Percentiles rank a stretch among this genome's conserved stretches.
These are phyloP conservation scores for Gymnarchus niloticus DNA, from an alignment of 2,113 vertebrate species.

Conservation along the genomic window DNA sequence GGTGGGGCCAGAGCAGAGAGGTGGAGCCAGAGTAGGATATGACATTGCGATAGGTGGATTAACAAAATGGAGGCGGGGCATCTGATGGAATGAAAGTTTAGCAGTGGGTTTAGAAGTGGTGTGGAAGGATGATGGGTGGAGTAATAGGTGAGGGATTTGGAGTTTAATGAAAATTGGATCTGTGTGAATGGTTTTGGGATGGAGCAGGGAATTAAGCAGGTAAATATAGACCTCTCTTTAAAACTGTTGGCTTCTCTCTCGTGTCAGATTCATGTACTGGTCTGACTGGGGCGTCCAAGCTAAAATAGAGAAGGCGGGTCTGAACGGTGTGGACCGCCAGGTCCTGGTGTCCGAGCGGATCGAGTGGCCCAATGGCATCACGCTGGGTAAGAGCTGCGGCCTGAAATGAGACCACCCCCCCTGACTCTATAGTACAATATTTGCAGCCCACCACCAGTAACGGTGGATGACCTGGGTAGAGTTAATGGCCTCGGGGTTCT, in stretches of 20 bases:
- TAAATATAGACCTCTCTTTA: no score
- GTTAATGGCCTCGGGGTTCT: not conserved
- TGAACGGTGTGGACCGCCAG: conserved; percentile 84
- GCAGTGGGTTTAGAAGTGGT: not conserved
- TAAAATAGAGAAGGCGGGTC: conserved; percentile 92
- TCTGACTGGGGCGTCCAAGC: conserved; percentile 92
- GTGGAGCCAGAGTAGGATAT: not conserved
- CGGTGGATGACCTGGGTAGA: not conserved
- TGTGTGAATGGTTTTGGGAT: no score
- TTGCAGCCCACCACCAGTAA: not conserved
- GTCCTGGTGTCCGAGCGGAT: conserved; percentile 84
- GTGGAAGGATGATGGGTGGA: not conserved
- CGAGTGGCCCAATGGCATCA: conserved; percentile 96
- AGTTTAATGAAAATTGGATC: no score
- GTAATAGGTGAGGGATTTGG: not conserved
- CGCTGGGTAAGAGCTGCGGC: conserved; percentile 72
- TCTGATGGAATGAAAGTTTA: no score
- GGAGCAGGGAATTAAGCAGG: no score
- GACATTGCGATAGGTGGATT: no score
- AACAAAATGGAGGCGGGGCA: not conserved
- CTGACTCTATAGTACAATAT: not conserved
- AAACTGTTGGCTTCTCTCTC: not conserved
- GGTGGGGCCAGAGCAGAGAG: not conserved
- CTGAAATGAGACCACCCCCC: not conserved
- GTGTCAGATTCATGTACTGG: conserved; percentile 93